A percentile compares a stretch with the other conserved stretches of the same genome.
Evolutionary conservation across 1,140 invertebrate genomes (phyloP).

Genomic region (Pygmarrhopalites habei): DNA sequence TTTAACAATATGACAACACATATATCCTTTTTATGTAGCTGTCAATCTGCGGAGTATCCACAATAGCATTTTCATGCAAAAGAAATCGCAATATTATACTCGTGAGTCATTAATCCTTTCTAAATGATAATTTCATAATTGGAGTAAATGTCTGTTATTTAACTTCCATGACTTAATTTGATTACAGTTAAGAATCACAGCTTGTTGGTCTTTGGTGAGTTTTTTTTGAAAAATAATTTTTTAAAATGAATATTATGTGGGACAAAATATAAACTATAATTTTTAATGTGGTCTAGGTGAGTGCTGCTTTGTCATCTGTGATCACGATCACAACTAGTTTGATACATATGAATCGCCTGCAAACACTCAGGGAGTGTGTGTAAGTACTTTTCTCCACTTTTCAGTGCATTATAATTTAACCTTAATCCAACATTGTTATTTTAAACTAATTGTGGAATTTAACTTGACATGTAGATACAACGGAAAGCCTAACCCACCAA

Average conservation of each 20-base stretch:
- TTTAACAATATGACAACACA: no score
- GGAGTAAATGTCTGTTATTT: background rate
- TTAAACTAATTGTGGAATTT: no score
- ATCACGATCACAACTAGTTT: slow-evolving; percentile 86
- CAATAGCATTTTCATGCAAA: slow-evolving; percentile 71
- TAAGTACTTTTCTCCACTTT: no score
- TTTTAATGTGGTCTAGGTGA: no score
- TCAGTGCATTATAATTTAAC: no score
- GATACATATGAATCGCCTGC: slow-evolving; percentile 80
- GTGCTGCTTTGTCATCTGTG: slow-evolving; percentile 37
- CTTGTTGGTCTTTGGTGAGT: slow-evolving; percentile 37
- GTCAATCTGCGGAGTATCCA: slow-evolving; percentile 73
- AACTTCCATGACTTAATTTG: no score
- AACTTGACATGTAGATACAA: slow-evolving; percentile 86
- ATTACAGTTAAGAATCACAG: slow-evolving; percentile 35
- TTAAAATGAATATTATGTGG: no score
- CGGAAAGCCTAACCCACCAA: slow-evolving; percentile 60
- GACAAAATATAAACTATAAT: no score
- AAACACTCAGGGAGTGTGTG: slow-evolving; percentile 72
- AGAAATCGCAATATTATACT: slow-evolving; percentile 77
- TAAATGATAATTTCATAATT: background rate
- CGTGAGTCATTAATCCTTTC: slow-evolving; percentile 42
- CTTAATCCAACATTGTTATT: no score
- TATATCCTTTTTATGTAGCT: slow-evolving; percentile 43
- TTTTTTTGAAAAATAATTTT: no score